phyloP scores from a whole-genome alignment of 1,140 invertebrate species.

The Drosophila subpulchrella region DNA sequence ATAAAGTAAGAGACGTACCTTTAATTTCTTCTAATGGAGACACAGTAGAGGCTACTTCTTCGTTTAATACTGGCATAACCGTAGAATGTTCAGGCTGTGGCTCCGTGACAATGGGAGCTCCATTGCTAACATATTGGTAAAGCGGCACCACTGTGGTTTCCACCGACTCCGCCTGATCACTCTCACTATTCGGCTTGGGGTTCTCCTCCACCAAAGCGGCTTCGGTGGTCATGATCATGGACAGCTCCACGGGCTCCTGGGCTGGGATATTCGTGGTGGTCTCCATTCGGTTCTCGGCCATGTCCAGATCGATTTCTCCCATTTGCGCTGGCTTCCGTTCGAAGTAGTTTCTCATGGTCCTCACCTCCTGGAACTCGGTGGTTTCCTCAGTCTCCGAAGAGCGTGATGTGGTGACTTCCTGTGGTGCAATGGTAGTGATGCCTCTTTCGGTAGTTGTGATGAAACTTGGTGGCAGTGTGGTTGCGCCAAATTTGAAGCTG shows the following conservation, averaged over 20 bases:
- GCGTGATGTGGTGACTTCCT: not conserved
- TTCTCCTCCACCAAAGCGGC: slow-evolving; percentile 4
- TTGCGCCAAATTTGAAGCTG: slow-evolving; percentile 1
- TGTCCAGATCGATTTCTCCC: not conserved
- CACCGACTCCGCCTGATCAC: not conserved
- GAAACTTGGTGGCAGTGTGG: slow-evolving; percentile 2
- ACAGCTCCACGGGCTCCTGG: not conserved
- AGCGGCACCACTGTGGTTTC: slow-evolving; percentile 2
- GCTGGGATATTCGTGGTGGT: slow-evolving; percentile 14
- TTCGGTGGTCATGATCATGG: slow-evolving; percentile 9
- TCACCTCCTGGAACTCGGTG: not conserved
- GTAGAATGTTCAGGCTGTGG: not conserved
- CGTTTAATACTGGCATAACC: not conserved
- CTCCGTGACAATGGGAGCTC: not conserved
- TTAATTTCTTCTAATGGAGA: not conserved
- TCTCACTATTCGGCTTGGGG: not conserved
- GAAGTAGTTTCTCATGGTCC: slow-evolving; percentile 10
- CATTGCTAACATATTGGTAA: slow-evolving; percentile 1
- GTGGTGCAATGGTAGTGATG: not conserved
- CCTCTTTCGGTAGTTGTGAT: not conserved
- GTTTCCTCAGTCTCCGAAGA: slow-evolving; percentile 5
- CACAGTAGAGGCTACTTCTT: not conserved
- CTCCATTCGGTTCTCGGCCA: slow-evolving; percentile 26
- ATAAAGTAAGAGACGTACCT: not conserved
- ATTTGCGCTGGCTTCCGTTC: not conserved